Conservation (phyloP, 2,888 invertebrate species). For the Allacma fusca region DNA sequence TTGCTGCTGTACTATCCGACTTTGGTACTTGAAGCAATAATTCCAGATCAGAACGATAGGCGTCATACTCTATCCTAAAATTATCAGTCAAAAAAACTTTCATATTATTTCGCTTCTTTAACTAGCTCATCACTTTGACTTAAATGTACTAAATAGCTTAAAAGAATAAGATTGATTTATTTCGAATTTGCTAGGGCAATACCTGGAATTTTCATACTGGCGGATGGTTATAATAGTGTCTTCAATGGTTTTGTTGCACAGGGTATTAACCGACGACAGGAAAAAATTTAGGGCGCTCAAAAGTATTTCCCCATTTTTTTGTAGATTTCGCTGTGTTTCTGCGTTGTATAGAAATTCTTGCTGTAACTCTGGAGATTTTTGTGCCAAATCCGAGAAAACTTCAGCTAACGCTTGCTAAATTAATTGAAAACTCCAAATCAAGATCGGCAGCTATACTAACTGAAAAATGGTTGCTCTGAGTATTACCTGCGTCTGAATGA, state of each 20-base stretch:
- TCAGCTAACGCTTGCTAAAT: constrained; percentile 86
- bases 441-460: not conserved
- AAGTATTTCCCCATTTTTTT: constrained; percentile 91
- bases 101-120: too few relatives aligned
- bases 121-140: too few relatives aligned
- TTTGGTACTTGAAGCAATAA: constrained; percentile 69
- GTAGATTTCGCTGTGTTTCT: constrained; percentile 91
- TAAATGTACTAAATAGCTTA: too few relatives aligned
- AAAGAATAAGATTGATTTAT: too few relatives aligned
- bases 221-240: constrained; percentile 84
- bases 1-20: constrained; percentile 69
- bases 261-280: constrained; percentile 91
- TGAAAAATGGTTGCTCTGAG: not conserved
- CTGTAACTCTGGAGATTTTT: constrained; percentile 94
- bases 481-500: constrained; percentile 77
- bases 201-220: constrained; percentile 81
- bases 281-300: constrained; percentile 95
- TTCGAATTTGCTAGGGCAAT: too few relatives aligned
- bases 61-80: constrained; percentile 92
- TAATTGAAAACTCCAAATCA: constrained; percentile 3
- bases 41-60: constrained; percentile 94
- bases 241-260: constrained; percentile 97
- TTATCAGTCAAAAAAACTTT: not conserved
- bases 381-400: constrained; percentile 92
- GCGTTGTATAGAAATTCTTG: constrained; percentile 95